Evolutionary conservation across 2,888 invertebrate species (phyloP).

Genomic region (Xylota sylvarum): DNA sequence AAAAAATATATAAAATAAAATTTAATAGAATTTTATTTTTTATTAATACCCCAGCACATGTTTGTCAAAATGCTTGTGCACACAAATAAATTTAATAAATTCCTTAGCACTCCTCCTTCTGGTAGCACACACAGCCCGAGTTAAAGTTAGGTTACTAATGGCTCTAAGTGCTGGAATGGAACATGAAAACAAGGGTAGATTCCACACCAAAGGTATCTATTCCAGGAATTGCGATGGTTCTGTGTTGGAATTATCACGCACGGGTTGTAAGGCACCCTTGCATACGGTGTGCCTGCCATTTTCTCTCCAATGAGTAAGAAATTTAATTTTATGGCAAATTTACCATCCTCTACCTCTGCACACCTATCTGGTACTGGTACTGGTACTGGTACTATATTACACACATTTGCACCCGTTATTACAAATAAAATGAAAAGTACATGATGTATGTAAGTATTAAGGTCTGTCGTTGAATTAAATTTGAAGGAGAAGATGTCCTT

Average conservation of each 20-base stretch:
- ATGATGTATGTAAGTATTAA: background rate
- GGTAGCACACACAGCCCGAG: background rate
- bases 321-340: slow-evolving; percentile 55
- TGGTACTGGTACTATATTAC: slow-evolving; percentile 16
- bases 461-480: background rate
- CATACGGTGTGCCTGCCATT: background rate
- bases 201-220: slow-evolving; percentile 7
- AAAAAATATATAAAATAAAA: too few species aligned
- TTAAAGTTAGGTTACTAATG: slow-evolving; percentile 25
- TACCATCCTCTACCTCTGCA: background rate
- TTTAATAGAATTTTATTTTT: background rate
- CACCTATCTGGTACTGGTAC: background rate
- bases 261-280: background rate
- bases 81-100: slow-evolving; percentile 34
- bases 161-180: slow-evolving; percentile 7
- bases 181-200: slow-evolving; percentile 5
- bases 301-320: slow-evolving; percentile 8
- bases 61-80: slow-evolving; percentile 6
- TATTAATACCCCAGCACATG: slow-evolving; percentile 8
- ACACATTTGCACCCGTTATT: slow-evolving; percentile 26
- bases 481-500: background rate
- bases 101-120: background rate
- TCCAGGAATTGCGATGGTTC: background rate
- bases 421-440: slow-evolving; percentile 5
- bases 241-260: slow-evolving; percentile 3